Evolutionary conservation across 2,113 vertebrate genomes (phyloP).

Genomic region (Garra rufa): DNA sequence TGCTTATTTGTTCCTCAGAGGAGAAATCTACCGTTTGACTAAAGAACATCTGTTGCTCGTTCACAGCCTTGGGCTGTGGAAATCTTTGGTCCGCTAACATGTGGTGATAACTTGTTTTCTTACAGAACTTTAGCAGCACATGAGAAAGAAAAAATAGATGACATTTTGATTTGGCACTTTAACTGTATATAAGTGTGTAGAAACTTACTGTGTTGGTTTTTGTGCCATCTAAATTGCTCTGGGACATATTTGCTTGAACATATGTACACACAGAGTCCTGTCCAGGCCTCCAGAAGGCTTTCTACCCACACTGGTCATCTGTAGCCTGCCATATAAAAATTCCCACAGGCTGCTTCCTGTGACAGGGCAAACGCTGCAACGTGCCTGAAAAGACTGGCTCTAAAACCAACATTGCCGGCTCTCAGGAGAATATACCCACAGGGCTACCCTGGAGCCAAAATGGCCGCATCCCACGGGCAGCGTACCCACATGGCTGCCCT

Average conservation of each 20-base stretch:
- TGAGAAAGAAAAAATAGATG: background rate
- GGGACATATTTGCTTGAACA: conserved; percentile 20
- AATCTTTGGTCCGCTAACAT: background rate
- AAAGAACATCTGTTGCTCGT: background rate
- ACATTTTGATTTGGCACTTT: background rate
- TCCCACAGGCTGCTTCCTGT: conserved; percentile 50
- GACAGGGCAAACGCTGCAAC: conserved; percentile 52
- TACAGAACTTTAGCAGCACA: background rate
- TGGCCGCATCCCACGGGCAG: conserved; percentile 52
- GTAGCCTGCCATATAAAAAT: conserved; percentile 54
- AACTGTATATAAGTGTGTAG: background rate
- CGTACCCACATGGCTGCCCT: conserved; percentile 23
- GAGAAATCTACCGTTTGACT: background rate
- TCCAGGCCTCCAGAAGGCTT: conserved; percentile 43
- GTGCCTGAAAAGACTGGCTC: conserved; percentile 49
- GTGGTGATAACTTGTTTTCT: background rate
- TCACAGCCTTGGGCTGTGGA: background rate
- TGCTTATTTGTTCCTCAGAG: background rate
- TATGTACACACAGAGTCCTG: conserved; percentile 36
- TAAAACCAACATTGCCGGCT: conserved; percentile 49
- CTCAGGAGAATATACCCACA: conserved; percentile 40
- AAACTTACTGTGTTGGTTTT: background rate
- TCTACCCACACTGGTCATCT: conserved; percentile 51
- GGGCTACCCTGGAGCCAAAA: conserved; percentile 50
- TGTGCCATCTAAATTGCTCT: background rate